Base-by-base conservation (phyloP, 2,113 vertebrate species). In the Gadus chalcogrammus region DNA sequence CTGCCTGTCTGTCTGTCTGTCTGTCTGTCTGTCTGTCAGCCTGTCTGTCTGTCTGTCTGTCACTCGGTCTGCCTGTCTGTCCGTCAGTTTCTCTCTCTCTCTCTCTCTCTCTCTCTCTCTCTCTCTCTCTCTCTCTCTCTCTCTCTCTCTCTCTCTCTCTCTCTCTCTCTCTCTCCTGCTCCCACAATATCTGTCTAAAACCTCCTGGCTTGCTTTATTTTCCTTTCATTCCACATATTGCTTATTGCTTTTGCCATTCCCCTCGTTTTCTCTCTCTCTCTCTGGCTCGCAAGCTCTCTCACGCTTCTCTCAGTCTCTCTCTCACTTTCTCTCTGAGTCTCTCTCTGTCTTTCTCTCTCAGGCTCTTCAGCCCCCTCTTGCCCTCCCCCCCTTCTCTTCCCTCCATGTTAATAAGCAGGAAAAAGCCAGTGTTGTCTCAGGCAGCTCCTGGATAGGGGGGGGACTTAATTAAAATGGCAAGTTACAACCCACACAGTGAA, bases 401-500 rank as follows among this genome's bases (percentile, higher is more conserved):
- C 80, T 84, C 84, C 82, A 84, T 83, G 78, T 87, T 89, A 88
- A 88, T 87, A 82, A 85, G 79, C 72, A 71, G 78, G 75, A 74
- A 84, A 67, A 83, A 85, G 55, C 15, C 15, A 6, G 55, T 82
- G 75, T 73, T 72, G 79, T 85, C 76, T 77, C 81, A 79, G 82
- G 78, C 87, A 78, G 73, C 81, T 88, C 64, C 79, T 86, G 81
- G 78, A 87, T 88, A 78, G 84, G 82, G 78, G 84, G 82, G 79
- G 82, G 79, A 92, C 88, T 92, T 92, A 90, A 92, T 92, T 93
- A 91, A 91, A 91, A 91, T 88, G 82, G 87, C 85, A 86, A 90
- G 85, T 88, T 88, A 78, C 88, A 91, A 70, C 88, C 86, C 84
- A 88, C 89, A 87, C 84, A 87, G 87, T 87, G 87, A 89, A 90